Conservation (phyloP, 2,797 vertebrate genomes). For the Ctenochaetus hawaiiensis region DNA sequence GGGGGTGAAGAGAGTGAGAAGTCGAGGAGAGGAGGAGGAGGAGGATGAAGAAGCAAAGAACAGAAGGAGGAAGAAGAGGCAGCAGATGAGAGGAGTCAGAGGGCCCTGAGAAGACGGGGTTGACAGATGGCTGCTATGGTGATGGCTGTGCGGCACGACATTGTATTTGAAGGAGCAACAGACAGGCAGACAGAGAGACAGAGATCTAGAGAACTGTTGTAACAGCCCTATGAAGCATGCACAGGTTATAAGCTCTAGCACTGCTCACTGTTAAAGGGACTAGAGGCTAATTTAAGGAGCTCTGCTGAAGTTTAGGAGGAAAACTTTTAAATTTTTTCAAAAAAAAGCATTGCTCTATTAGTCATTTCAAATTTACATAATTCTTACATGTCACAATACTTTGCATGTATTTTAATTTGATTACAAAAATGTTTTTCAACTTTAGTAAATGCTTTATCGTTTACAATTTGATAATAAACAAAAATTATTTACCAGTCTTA, state of each 20-base stretch:
- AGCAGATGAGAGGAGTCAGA: constrained; percentile 77
- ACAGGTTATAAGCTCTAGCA: constrained; percentile 83
- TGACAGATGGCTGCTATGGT: constrained; percentile 83
- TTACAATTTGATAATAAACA: constrained; percentile 89
- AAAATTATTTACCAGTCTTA: constrained; percentile 94
- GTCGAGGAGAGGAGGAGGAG: constrained; percentile 29
- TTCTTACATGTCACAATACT: constrained; percentile 77
- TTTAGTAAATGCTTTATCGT: constrained; percentile 98
- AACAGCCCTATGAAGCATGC: constrained; percentile 85
- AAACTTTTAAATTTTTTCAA: constrained; percentile 76
- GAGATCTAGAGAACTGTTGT: constrained; percentile 76
- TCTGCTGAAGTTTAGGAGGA: constrained; percentile 81
- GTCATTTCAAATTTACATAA: constrained; percentile 82
- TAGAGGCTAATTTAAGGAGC: constrained; percentile 84
- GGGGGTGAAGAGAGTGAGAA: constrained; percentile 42
- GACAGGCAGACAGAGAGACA: constrained; percentile 81
- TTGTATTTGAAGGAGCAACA: constrained; percentile 78
- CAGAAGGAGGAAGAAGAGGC: constrained; percentile 66
- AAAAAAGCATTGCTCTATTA: constrained; percentile 79
- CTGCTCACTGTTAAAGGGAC: constrained; percentile 87
- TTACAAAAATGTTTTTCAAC: constrained; percentile 82
- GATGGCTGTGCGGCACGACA: constrained; percentile 79
- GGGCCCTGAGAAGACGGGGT: constrained; percentile 71
- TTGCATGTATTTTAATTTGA: constrained; percentile 87
- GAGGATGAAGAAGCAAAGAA: constrained; percentile 69